Conservation (phyloP, 2,888 invertebrate genomes). For the Hypercompe scribonia region DNA sequence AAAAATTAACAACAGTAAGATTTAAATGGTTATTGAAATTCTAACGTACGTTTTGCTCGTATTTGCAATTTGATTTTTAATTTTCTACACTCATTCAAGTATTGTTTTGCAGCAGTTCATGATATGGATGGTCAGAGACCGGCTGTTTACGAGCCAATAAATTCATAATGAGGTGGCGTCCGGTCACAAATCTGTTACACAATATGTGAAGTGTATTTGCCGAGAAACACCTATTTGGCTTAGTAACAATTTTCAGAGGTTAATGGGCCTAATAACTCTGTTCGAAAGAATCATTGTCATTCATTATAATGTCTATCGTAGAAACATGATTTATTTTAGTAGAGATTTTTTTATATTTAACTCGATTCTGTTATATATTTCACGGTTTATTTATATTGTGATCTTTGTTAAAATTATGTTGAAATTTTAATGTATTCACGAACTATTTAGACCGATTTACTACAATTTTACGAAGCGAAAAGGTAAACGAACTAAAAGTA, state of each 20-base stretch:
- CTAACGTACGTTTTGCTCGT: conserved; percentile 8
- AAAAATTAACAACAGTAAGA: conserved; percentile 21
- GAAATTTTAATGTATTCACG: conserved; percentile 15
- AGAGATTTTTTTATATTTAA: conserved; percentile 17
- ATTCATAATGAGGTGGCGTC: conserved; percentile 50
- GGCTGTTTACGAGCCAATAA: conserved; percentile 59
- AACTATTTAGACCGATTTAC: conserved; percentile 23
- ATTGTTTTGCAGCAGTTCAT: conserved; percentile 44
- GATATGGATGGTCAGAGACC: conserved; percentile 40
- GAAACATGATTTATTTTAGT: conserved; percentile 33
- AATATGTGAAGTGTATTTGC: conserved; percentile 43
- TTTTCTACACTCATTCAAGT: conserved; percentile 46
- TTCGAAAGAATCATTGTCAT: conserved; percentile 26
- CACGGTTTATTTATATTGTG: conserved; percentile 22
- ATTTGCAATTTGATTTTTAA: conserved; percentile 37
- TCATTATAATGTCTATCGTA: conserved; percentile 32
- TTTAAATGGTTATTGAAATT: conserved; percentile 10
- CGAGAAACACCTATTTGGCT: conserved; percentile 21
- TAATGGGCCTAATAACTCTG: conserved; percentile 36
- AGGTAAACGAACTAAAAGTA: conserved; percentile 43
- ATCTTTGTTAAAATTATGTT: conserved; percentile 15
- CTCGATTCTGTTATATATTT: conserved; percentile 21
- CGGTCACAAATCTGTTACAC: conserved; percentile 45
- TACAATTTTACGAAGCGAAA: conserved; percentile 27
- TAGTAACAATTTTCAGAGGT: conserved; percentile 26